Evolutionary conservation across 1,140 invertebrate genomes (phyloP).

Genomic region (Brachionus rubens): DNA sequence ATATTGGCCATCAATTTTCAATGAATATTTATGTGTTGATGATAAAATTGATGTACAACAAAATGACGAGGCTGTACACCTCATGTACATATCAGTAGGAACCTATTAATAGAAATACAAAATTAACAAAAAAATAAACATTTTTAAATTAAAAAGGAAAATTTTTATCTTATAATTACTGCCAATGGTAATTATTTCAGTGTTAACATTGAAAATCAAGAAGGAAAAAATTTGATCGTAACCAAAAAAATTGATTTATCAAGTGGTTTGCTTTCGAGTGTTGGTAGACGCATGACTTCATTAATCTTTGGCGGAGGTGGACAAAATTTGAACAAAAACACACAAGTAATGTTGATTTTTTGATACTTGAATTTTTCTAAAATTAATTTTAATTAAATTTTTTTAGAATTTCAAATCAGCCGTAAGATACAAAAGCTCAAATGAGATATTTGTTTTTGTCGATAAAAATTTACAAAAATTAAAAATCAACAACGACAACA

Average conservation of each 20-base stretch:
- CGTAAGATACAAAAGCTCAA: neutral
- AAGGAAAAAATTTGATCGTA: slow-evolving; percentile 18
- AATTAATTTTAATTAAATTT: slow-evolving; percentile 3
- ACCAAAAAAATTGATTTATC: slow-evolving; percentile 24
- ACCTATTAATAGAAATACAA: neutral
- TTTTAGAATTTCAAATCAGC: slow-evolving; percentile 22
- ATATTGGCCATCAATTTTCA: slow-evolving; percentile 45
- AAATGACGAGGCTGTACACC: slow-evolving; percentile 10
- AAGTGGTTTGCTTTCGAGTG: slow-evolving; percentile 16
- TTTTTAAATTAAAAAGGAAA: too few species aligned
- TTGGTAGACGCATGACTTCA: slow-evolving; percentile 36
- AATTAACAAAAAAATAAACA: too few species aligned
- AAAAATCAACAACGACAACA: slow-evolving; percentile 21
- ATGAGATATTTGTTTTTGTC: slow-evolving; percentile 7
- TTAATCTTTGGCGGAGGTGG: slow-evolving; percentile 11
- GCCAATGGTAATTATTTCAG: slow-evolving; percentile 19
- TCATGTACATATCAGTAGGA: slow-evolving; percentile 12
- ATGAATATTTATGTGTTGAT: slow-evolving; percentile 44
- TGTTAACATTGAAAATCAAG: slow-evolving; percentile 11
- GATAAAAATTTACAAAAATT: slow-evolving; percentile 44
- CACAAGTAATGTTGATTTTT: too few species aligned
- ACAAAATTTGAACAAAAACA: slow-evolving; percentile 20
- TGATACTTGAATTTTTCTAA: too few species aligned
- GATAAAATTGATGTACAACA: slow-evolving; percentile 15
- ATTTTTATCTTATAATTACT: slow-evolving; percentile 40